Evolutionary conservation across 2,888 invertebrate genomes (phyloP), one percentile per base, ranked within the genome.

Genomic region (Dicyrtomina minuta): DNA sequence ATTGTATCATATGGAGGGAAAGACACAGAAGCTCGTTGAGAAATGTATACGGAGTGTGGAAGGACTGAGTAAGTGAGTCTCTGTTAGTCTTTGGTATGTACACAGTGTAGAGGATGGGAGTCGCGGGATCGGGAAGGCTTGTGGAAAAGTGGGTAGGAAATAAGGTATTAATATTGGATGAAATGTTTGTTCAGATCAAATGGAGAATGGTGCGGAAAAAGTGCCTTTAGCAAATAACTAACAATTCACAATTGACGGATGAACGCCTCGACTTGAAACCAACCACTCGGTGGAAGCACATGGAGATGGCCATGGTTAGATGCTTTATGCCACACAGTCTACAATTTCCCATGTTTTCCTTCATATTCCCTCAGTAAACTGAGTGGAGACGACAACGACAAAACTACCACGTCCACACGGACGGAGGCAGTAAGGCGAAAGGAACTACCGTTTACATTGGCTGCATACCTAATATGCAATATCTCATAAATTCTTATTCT

Each of bases 151-250:
- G 62, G 51, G 62, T 43, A 72, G 71, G 72, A 73, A 74, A 74
- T 70, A 72, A 61, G 70, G 72, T 65, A 74, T 75, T 73, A 77
- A 75, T 77, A 77, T 74, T 76, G 68, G 44, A 76, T 76, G 71
- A 69, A 70, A 64, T 77, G 73, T 77, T 77, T 77, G 68, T 72
- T 71, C 68, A 70, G 72, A 74, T 74, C 74, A 74, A 74, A 74
- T 70, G 73, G 71, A 62, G 70, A 68, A 67, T 70, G 65, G 71
- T 59, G 68, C 68, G 72, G 66, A 73, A 72, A 74, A 72, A 71
- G 70, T 66, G 68, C 68, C 70, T 64, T 73, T 59, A 67, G 75
- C 72, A 74, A 75, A 75, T 75, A 75, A 62, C 69, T 68, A 65
- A 70, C 70, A 70, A 65, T 59, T 66, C 59, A 73, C 72, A 70